A percentile compares a stretch with the other conserved stretches of the same genome.
Evolutionary conservation across 2,797 vertebrate genomes (phyloP).

Genomic region (Aeoliscus strigatus): DNA sequence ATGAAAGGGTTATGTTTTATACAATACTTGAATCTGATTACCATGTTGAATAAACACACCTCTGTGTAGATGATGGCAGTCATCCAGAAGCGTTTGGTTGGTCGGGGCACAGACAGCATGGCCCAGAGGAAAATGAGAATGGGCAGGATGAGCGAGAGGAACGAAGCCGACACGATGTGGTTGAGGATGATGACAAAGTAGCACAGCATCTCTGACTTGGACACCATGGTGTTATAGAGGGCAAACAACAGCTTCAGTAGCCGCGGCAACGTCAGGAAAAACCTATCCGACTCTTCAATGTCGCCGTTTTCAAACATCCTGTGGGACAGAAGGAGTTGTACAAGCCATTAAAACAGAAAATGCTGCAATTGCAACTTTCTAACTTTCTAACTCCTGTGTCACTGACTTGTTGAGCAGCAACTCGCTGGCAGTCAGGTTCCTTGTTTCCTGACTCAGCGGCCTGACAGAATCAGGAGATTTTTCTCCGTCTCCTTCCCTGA

Average conservation of each 20-base stretch:
- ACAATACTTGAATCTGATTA: too few species aligned
- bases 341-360: too few species aligned
- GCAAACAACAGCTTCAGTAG: slow-evolving; percentile 69
- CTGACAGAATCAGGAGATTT: slow-evolving; percentile 46
- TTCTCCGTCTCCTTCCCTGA: slow-evolving; percentile 42
- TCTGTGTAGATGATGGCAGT: slow-evolving; percentile 80
- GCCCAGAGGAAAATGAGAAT: slow-evolving; percentile 77
- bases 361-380: too few species aligned
- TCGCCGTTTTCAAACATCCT: slow-evolving; percentile 70
- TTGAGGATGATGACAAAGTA: slow-evolving; percentile 77
- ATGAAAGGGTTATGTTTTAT: too few species aligned
- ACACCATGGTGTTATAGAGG: slow-evolving; percentile 65
- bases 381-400: not conserved
- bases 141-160: slow-evolving; percentile 70
- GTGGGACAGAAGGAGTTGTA: slow-evolving; percentile 1
- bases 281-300: slow-evolving; percentile 66
- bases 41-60: slow-evolving; percentile 38
- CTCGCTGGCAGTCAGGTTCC: slow-evolving; percentile 72
- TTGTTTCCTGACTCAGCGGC: slow-evolving; percentile 59
- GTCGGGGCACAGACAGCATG: slow-evolving; percentile 76
- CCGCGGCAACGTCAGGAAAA: slow-evolving; percentile 55
- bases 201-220: slow-evolving; percentile 76
- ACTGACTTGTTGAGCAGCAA: slow-evolving; percentile 78
- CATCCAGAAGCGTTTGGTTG: slow-evolving; percentile 78
- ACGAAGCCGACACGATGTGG: slow-evolving; percentile 71